phyloP scores from a whole-genome alignment of 2,797 vertebrate genomes.

The Enteromius argenteus region DNA sequence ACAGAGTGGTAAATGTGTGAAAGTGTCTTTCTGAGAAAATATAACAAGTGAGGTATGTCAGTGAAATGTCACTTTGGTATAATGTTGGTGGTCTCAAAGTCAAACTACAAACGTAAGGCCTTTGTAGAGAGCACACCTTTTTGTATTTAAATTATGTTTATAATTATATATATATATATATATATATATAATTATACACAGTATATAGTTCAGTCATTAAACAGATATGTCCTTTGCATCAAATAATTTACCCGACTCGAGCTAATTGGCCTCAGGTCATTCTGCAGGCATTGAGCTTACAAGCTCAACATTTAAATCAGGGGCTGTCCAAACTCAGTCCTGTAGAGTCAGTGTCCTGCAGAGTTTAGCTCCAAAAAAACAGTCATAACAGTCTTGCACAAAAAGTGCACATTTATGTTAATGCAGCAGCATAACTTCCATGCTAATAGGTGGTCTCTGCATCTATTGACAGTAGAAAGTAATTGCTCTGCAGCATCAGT shows the following conservation, averaged over 20 bases:
- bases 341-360: no score
- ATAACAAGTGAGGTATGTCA: background rate
- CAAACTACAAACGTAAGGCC: background rate
- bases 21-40: constrained; percentile 12
- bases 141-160: no score
- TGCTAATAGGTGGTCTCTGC: background rate
- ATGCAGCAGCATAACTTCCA: background rate
- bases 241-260: background rate
- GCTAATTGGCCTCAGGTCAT: background rate
- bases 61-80: background rate
- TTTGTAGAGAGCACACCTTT: background rate
- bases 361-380: no score
- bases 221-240: background rate
- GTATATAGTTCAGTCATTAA: background rate
- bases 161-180: no score
- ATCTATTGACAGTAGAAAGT: background rate
- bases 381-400: no score
- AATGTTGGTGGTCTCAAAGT: background rate
- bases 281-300: background rate
- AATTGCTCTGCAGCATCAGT: background rate
- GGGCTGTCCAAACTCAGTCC: no score
- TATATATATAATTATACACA: background rate
- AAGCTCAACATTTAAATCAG: background rate
- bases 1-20: constrained; percentile 73
- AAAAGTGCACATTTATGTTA: no score